Conservation (phyloP, 2,113 vertebrate genomes). For the Anolis sagrei region DNA sequence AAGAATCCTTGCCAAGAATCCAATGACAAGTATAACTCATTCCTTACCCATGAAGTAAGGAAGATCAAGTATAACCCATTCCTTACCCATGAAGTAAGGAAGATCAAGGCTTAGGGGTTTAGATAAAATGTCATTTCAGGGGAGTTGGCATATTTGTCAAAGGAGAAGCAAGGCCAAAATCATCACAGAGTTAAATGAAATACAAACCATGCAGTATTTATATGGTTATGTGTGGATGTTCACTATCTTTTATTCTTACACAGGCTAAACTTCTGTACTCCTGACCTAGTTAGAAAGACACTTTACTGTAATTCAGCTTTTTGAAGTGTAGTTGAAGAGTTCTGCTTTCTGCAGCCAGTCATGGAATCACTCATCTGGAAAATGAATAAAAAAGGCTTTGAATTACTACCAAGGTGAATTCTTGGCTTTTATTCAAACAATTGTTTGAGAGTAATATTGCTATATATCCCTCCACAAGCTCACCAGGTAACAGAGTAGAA, state of each 20-base stretch:
- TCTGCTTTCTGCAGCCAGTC: constrained; percentile 22
- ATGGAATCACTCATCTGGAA: constrained; percentile 20
- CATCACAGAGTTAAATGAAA: constrained; percentile 5
- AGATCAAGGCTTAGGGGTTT: background rate
- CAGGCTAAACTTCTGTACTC: background rate
- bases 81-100: background rate
- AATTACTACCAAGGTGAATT: background rate
- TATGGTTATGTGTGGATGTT: background rate
- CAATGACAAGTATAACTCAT: too few species aligned
- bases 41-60: background rate
- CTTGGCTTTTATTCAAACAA: constrained; percentile 43
- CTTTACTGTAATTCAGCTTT: constrained; percentile 33
- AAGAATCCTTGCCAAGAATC: too few species aligned
- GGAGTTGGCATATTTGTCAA: background rate
- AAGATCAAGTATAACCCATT: background rate
- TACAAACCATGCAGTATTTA: background rate
- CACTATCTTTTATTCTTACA: background rate
- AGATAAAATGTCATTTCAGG: background rate
- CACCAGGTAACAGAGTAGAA: background rate
- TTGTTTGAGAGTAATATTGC: constrained; percentile 24
- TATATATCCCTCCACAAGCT: constrained; percentile 2
- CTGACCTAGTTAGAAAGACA: constrained; percentile 9
- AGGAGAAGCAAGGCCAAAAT: background rate
- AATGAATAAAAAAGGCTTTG: constrained; percentile 32
- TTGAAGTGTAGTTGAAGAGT: background rate